Base-by-base conservation (phyloP, 2,888 invertebrate genomes). In the Dioctria linearis region DNA sequence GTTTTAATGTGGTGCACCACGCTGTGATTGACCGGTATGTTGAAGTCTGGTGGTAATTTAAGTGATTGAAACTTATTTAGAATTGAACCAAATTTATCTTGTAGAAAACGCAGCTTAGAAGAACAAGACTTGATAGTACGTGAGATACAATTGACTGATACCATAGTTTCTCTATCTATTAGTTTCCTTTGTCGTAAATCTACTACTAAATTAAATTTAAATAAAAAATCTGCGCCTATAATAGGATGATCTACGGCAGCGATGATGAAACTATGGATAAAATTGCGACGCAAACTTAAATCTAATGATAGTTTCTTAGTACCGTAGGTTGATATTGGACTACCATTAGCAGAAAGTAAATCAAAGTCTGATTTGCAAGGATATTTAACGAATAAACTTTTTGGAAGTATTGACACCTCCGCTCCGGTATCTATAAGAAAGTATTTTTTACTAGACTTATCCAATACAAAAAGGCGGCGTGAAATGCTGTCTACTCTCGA, bases 151-250 rank as follows among this genome's bases (percentile, higher is more conserved):
- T 54, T 54, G 54, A 3, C 54, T 54, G 54, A 3, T 11, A 11
- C n/a, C n/a, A 3, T 54, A n/a, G 54, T 54, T 54, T 54, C 54
- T 54, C 11, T 54, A 54, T 54, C 54, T 11, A 54, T 8, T 4
- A 54, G 54, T 54, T 54, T 54, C 11, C 54, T 54, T 8, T n/a
- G 54, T 4, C 8, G 54, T 4, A 11, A 8, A n/a, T 54, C 11
- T 8, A 11, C 8, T n/a, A 25, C 25, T 25, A 25, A 25, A 54
- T 54, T 54, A n/a, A 54, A 54, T 11, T n/a, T 54, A n/a, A 11
- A 54, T n/a, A 54, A 54, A 54, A 54, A 54, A 54, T 54, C 54
- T 54, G n/a, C n/a, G 54, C 54, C n/a, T n/a, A 54, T 54, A 54
- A 54, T n/a, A 11, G 54, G 54, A 54, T 54, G 54, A n/a, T 54